These are phyloP conservation scores for Hybognathus amarus DNA, from an alignment of 2,797 vertebrate genomes.

Conservation along the genomic window DNA sequence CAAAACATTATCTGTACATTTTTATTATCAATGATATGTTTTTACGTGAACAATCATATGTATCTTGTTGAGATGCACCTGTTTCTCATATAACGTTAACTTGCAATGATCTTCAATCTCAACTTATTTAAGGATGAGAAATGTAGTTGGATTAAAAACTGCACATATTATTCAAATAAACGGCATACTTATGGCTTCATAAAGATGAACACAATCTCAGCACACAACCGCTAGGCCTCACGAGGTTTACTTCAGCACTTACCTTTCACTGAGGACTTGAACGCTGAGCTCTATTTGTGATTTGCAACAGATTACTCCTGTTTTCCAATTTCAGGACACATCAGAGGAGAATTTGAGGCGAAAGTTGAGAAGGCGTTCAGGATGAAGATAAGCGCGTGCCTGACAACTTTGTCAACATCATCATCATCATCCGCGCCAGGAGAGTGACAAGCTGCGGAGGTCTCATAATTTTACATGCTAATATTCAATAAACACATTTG, in stretches of 20 bases:
- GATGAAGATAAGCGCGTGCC: conserved; percentile 11
- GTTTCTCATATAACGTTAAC: not conserved
- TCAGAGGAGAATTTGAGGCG: conserved; percentile 19
- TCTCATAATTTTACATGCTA: conserved; percentile 38
- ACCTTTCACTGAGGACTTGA: conserved; percentile 47
- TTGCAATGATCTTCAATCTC: too few species aligned
- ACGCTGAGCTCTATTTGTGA: not conserved
- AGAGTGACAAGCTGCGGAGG: conserved; percentile 10
- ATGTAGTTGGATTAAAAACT: not conserved
- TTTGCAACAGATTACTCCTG: conserved; percentile 15
- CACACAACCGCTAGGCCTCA: conserved; percentile 1
- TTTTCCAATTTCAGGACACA: conserved; percentile 24
- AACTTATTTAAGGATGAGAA: not conserved
- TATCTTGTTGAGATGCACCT: not conserved
- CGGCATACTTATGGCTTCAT: not conserved
- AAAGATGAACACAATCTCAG: not conserved
- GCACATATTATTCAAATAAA: not conserved
- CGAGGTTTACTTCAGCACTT: conserved; percentile 9
- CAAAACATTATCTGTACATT: not conserved
- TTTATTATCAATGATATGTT: not conserved
- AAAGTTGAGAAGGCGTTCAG: conserved; percentile 20
- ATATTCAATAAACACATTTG: not conserved
- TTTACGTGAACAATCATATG: not conserved
- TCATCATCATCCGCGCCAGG: conserved; percentile 10
- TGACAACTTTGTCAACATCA: conserved; percentile 37